Evolutionary conservation across 2,888 invertebrate genomes (phyloP).

Genomic region (Drosophila lacicola): DNA sequence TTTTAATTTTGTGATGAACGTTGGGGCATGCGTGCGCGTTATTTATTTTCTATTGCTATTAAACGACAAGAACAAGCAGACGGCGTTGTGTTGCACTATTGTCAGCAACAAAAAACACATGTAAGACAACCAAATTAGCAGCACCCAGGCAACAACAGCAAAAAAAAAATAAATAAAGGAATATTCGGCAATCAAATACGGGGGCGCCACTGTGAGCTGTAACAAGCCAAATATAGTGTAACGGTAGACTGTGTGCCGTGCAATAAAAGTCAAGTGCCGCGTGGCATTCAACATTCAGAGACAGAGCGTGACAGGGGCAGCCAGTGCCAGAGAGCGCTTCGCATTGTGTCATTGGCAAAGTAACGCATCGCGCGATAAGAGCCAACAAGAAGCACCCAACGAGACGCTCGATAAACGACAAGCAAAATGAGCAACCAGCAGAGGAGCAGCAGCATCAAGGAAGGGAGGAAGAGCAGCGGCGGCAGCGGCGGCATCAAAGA

Average conservation of each 20-base stretch:
- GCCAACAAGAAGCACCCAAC: slow-evolving; percentile 31
- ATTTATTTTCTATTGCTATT: slow-evolving; percentile 42
- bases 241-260: slow-evolving; percentile 50
- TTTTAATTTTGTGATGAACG: slow-evolving; percentile 29
- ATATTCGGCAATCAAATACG: not conserved
- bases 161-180: too few relatives aligned
- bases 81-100: slow-evolving; percentile 3
- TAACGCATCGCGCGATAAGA: slow-evolving; percentile 58
- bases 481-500: slow-evolving; percentile 46
- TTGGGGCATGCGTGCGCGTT: slow-evolving; percentile 13
- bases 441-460: slow-evolving; percentile 2
- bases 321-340: slow-evolving; percentile 31
- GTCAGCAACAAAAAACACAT: slow-evolving; percentile 10
- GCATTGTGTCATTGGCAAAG: slow-evolving; percentile 54
- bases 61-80: not conserved
- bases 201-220: slow-evolving; percentile 13
- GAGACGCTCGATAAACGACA: slow-evolving; percentile 50
- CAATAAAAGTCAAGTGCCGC: slow-evolving; percentile 62
- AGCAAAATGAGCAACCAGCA: slow-evolving; percentile 58
- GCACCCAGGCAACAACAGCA: too few relatives aligned
- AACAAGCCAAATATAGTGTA: slow-evolving; percentile 22
- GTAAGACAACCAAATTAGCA: slow-evolving; percentile 10
- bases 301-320: slow-evolving; percentile 1
- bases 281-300: slow-evolving; percentile 57
- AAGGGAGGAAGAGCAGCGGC: slow-evolving; percentile 12